Conservation (phyloP, 1,140 invertebrate genomes). For the Sesamia nonagrioides region DNA sequence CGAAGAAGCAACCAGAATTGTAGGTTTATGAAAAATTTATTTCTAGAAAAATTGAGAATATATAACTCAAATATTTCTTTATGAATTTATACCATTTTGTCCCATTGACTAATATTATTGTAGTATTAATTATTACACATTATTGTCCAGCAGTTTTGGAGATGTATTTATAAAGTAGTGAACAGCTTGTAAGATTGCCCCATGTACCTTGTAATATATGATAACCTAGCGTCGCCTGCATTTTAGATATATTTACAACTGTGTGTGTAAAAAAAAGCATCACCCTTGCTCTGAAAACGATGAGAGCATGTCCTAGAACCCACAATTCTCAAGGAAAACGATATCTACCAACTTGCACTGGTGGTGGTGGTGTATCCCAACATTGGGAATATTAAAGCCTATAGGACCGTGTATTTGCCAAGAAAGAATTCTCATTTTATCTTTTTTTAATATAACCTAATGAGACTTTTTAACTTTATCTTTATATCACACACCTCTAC, state of each 20-base stretch:
- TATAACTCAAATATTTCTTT: neutral
- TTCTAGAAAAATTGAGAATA: neutral
- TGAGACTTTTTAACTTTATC: no score
- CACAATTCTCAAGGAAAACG: no score
- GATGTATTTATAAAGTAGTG: constrained; percentile 19
- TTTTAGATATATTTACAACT: constrained; percentile 34
- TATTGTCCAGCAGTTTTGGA: constrained; percentile 6
- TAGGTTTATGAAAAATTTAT: neutral
- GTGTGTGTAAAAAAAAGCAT: neutral
- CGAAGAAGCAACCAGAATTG: no score
- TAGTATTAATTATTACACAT: neutral
- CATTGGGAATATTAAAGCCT: no score
- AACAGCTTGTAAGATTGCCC: constrained; percentile 51
- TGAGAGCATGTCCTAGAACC: neutral
- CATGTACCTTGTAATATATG: neutral
- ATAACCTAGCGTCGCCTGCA: neutral
- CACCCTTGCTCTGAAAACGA: neutral
- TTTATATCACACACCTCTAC: no score
- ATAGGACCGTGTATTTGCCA: neutral
- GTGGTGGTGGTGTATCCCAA: no score
- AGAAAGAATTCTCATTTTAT: no score
- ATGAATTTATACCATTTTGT: neutral
- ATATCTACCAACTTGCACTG: no score
- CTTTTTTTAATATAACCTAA: no score
- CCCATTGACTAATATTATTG: neutral